These are phyloP conservation scores for fruit fly (Drosophila melanogaster) DNA, from an alignment of 1,140 invertebrate species.

Conservation along the genomic window DNA sequence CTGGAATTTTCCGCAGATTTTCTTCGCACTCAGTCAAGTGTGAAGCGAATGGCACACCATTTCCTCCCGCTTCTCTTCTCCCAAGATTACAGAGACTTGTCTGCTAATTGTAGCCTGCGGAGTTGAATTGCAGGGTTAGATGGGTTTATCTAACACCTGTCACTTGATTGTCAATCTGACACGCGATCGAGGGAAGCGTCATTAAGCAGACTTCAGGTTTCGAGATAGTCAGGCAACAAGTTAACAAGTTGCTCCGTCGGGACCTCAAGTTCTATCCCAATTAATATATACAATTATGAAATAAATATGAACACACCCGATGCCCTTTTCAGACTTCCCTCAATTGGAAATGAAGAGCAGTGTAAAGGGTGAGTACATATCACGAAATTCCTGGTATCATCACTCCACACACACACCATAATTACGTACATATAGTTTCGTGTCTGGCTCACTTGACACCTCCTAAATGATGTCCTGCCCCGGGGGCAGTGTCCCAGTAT, in stretches of 20 bases:
- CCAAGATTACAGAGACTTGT: conserved; percentile 5
- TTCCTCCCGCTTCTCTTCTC: neutral
- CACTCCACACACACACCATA: neutral
- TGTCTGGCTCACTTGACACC: conserved; percentile 19
- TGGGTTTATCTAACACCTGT: conserved; percentile 19
- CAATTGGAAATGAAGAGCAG: neutral
- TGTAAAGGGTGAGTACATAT: neutral
- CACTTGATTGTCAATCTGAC: conserved; percentile 14
- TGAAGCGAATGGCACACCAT: conserved; percentile 1
- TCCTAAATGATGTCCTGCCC: conserved; percentile 23
- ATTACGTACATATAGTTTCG: conserved; percentile 1
- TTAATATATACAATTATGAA: neutral
- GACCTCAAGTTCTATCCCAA: neutral
- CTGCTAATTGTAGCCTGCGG: conserved; percentile 9
- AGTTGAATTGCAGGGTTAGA: conserved; percentile 10
- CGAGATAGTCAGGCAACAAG: neutral
- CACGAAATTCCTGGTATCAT: neutral
- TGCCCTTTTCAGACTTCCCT: neutral
- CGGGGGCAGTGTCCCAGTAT: conserved; percentile 2
- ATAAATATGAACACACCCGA: neutral
- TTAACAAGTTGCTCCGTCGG: neutral
- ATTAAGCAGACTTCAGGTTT: neutral
- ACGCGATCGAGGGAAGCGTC: conserved; percentile 7
- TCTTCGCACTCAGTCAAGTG: neutral
- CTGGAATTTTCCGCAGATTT: neutral